phyloP scores from a whole-genome alignment of 2,797 vertebrate genomes.

The Malurus splendens region DNA sequence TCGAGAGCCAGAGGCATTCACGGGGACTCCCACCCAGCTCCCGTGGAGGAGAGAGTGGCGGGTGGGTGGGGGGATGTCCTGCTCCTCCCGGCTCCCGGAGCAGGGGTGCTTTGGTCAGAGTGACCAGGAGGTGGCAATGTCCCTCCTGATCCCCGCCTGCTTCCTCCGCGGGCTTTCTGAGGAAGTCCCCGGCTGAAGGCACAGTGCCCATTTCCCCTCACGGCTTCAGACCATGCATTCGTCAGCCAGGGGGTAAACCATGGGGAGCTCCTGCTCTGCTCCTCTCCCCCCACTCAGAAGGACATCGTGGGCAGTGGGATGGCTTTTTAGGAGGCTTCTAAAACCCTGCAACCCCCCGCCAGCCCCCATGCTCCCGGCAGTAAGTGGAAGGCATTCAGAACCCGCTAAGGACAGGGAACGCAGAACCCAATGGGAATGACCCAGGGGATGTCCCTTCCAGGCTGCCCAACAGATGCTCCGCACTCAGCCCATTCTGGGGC shows the following conservation, averaged over 20 bases:
- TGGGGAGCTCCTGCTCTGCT: not conserved
- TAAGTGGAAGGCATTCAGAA: not conserved
- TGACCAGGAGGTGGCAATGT: constrained; percentile 58
- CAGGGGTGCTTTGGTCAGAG: not conserved
- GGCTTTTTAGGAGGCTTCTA: not conserved
- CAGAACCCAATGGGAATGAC: not conserved
- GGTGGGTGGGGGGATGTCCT: not conserved
- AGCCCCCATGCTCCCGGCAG: fast-evolving
- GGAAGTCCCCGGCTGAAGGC: not conserved
- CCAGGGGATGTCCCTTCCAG: not conserved
- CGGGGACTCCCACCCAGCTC: not conserved
- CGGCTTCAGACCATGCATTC: fast-evolving
- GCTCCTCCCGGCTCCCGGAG: not conserved
- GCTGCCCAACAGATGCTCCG: not conserved
- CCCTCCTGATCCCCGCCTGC: not conserved
- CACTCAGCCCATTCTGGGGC: fast-evolving
- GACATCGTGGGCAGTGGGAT: fast-evolving
- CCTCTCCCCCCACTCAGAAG: not conserved
- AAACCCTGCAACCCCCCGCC: fast-evolving
- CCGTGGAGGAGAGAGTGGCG: not conserved
- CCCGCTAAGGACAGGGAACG: not conserved
- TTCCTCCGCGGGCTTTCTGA: not conserved
- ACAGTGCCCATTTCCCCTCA: not conserved
- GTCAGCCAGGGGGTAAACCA: not conserved
- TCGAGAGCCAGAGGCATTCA: fast-evolving